These are phyloP conservation scores for Sciaenops ocellatus DNA, from an alignment of 2,797 vertebrate genomes.

Conservation along the genomic window DNA sequence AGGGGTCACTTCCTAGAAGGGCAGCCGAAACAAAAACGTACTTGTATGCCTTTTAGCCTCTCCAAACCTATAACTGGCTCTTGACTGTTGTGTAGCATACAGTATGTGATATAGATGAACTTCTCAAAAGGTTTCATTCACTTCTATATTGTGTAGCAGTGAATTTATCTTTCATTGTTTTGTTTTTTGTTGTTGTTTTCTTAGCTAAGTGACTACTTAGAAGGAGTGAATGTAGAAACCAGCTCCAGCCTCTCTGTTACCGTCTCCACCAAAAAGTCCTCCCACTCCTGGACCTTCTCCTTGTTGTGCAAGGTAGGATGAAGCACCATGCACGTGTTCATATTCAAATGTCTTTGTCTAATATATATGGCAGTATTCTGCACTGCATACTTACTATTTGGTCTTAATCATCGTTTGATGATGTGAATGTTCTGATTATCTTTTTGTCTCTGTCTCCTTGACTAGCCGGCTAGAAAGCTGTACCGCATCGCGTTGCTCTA, in stretches of 20 bases:
- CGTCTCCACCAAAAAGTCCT: conserved; percentile 96
- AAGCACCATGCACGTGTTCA: not conserved
- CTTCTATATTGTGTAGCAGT: not conserved
- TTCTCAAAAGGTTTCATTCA: not conserved
- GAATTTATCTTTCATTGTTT: not conserved
- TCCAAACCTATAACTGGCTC: no score
- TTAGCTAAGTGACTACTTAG: conserved; percentile 95
- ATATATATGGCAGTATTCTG: not conserved
- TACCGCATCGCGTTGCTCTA: conserved; percentile 96
- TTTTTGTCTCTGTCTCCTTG: not conserved
- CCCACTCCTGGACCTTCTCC: conserved; percentile 96
- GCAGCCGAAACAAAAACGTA: not conserved
- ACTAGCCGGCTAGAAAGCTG: conserved; percentile 93
- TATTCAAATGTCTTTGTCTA: not conserved
- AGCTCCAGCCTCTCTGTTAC: conserved; percentile 94
- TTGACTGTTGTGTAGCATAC: not conserved
- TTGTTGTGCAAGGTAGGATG: conserved; percentile 95
- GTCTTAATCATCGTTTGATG: not conserved
- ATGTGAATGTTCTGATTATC: conserved; percentile 16
- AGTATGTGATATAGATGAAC: not conserved
- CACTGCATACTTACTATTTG: not conserved
- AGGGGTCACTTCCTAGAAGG: not conserved
- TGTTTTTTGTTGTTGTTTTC: conserved; percentile 11
- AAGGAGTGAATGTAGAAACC: conserved; percentile 95
- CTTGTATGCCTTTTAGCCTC: no score